Evolutionary conservation across 2,888 invertebrate species (phyloP).

Genomic region (Zygaena filipendulae): DNA sequence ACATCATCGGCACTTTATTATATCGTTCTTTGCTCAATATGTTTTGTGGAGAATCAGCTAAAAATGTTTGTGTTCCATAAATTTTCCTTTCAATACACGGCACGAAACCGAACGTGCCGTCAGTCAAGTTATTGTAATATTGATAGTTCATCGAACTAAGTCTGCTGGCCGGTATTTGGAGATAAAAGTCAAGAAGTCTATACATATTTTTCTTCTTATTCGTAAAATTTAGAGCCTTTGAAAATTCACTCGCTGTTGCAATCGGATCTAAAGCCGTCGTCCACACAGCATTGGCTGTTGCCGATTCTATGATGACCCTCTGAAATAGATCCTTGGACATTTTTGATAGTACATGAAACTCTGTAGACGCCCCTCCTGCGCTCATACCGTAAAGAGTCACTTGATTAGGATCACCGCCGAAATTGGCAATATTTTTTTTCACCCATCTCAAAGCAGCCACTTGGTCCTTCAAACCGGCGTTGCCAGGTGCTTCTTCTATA

Average conservation of each 20-base stretch:
- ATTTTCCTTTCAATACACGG: constrained; percentile 25
- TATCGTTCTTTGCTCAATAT: constrained; percentile 17
- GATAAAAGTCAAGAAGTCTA: constrained; percentile 17
- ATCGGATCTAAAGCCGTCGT: constrained; percentile 20
- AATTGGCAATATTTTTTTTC: constrained; percentile 23
- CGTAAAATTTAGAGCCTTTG: constrained; percentile 10
- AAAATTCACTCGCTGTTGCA: constrained; percentile 19
- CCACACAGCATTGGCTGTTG: constrained; percentile 21
- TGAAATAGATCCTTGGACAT: constrained; percentile 23
- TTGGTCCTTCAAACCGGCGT: constrained; percentile 31
- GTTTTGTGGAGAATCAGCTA: constrained; percentile 18
- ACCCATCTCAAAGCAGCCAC: constrained; percentile 27
- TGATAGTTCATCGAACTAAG: constrained; percentile 19
- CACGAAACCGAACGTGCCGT: constrained; percentile 26
- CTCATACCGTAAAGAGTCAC: constrained; percentile 34
- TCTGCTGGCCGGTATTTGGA: constrained; percentile 15
- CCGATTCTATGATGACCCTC: constrained; percentile 27
- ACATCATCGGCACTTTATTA: constrained; percentile 22
- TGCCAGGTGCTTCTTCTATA: constrained; percentile 26
- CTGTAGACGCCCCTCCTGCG: constrained; percentile 28
- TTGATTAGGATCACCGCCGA: constrained; percentile 28
- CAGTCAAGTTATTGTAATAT: constrained; percentile 21
- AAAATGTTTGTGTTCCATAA: constrained; percentile 15
- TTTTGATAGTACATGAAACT: constrained; percentile 24
- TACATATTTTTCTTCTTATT: constrained; percentile 10